Evolutionary conservation across 2,113 vertebrate genomes (phyloP), one percentile per base, ranked within the genome.

Genomic region (Bufo bufo): DNA sequence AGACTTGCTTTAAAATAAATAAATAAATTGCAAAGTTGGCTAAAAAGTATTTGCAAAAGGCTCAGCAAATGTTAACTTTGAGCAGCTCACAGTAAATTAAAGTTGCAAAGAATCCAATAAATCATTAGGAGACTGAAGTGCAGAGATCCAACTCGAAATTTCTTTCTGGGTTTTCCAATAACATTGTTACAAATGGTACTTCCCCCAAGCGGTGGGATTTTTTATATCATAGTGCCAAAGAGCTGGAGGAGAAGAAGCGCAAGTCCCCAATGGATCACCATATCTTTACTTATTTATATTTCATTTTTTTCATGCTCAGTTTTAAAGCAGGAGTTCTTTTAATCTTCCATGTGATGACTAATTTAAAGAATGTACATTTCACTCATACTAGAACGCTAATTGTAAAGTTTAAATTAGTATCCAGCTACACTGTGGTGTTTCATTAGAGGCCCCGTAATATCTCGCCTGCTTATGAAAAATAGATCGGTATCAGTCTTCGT

Each of bases 31-130:
- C 23, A 82, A 75, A 77, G 45, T 82, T 77, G 71, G n/a, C 54
- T 20, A 3, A 77, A 82, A 83, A 84, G 85, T 50, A 78, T 88
- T 58, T 45, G 75, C 79, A 84, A 65, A 78, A 77, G 81, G 61
- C 87, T 78, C 59, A 78, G 82, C 87, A 88, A 88, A 88, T 88
- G 87, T 88, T 77, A 78, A 88, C 87, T 83, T 77, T 77, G 69
- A 78, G 78, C 20, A 88, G 66, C 81, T 78, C 66, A 43, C 69
- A 88, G 71, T 78, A 84, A 88, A 84, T 88, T 77, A 84, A 88
- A 88, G 71, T 78, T 84, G 82, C 81, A 77, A 20, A 74, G 87
- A 84, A 88, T 88, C 69, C 87, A 88, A 89, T 89, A 89, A 89
- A 89, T 89, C 87, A 89, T 89, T 84, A 84, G 52, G 74, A 84